These are phyloP conservation scores for Gymnocheta viridis DNA, from an alignment of 2,888 invertebrate genomes.

Conservation along the genomic window DNA sequence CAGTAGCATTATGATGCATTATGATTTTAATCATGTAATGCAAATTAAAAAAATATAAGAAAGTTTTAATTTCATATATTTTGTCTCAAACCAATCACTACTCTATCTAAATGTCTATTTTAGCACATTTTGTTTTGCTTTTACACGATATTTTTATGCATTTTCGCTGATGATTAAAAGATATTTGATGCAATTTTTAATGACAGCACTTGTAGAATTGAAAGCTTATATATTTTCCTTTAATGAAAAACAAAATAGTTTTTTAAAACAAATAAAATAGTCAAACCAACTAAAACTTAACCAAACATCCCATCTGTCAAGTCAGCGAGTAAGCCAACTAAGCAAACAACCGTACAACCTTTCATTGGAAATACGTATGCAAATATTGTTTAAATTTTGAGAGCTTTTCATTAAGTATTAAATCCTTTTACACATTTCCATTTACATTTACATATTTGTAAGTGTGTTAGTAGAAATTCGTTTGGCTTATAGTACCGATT, in stretches of 20 bases:
- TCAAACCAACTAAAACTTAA: slow-evolving; percentile 26
- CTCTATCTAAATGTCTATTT: no score
- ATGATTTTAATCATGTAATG: no score
- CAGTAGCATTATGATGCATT: no score
- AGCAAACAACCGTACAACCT: background rate
- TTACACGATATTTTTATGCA: slow-evolving; percentile 1
- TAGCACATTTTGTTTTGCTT: background rate
- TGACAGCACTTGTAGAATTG: slow-evolving; percentile 47
- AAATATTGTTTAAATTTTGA: background rate
- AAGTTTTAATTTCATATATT: no score
- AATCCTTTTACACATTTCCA: background rate
- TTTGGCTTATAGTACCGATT: background rate
- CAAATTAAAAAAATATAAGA: no score
- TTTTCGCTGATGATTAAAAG: slow-evolving; percentile 11
- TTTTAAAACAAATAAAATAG: slow-evolving; percentile 13
- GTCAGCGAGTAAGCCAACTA: background rate
- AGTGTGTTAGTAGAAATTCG: background rate
- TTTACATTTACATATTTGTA: background rate
- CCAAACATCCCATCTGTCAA: background rate
- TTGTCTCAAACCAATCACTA: no score
- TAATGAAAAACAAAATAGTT: background rate
- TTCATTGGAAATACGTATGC: background rate
- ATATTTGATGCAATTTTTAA: slow-evolving; percentile 51
- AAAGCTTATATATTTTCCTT: slow-evolving; percentile 15
- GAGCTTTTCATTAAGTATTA: background rate